Evolutionary conservation across 2,113 vertebrate species (phyloP), one percentile per base, ranked within the genome.

Genomic region (Silurus glanis): DNA sequence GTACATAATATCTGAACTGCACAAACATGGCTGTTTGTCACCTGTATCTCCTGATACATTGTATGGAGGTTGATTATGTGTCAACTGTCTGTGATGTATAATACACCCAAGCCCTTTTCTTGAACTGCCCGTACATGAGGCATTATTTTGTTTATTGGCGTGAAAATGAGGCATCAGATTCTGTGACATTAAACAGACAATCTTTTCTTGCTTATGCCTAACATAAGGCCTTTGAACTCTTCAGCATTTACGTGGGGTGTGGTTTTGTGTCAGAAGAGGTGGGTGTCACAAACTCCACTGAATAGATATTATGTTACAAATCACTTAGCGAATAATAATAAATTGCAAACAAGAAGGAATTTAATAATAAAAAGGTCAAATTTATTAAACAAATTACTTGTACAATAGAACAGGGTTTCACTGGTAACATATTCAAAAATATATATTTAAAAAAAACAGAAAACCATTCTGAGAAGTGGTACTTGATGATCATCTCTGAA

Each of bases 171-270:
- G 87, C 88, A 87, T 83, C 64, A 82, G 78, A 88, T 87, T 87
- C 87, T 86, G 90, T 90, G 88, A 90, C 89, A 80, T 74, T 86
- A 90, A 92, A 90, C 93, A 94, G 92, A 90, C 88, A 89, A 90
- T 88, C 92, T 88, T 90, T 84, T 28, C 90, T 75, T 78, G 83
- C 71, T 76, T 87, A 79, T 87, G 84, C 85, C 93, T 94, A 94
- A 92, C 94, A 93, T 94, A 92, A 94, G 93, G 88, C 84, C 13
- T 45, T 85, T 89, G 62, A 78, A 89, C 80, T 80, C 87, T 88
- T 86, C 82, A 87, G 89, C 87, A 87, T 91, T 92, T 91, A 88
- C 88, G 51, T 83, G 87, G 71, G 84, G 82, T 79, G 64, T 28
- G 47, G 19, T 91, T 85, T 85, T 88, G 14, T 82, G 67, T 45